Evolutionary conservation across 2,113 vertebrate genomes (phyloP), one percentile per base, ranked within the genome.

Genomic region (Synodontis membranacea): DNA sequence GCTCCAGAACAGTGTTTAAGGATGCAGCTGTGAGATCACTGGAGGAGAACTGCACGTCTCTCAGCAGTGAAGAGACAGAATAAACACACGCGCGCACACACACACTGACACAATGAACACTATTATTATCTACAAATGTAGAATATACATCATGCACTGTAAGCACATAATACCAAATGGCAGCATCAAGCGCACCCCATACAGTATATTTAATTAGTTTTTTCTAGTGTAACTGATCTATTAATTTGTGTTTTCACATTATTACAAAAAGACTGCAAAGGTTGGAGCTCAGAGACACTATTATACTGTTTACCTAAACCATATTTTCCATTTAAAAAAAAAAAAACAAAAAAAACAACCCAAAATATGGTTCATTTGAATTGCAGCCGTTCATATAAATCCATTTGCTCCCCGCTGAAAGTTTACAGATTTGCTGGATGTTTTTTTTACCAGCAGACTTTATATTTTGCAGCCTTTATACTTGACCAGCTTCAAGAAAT

Each of bases 11-110:
- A 82, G 0, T 91, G 93, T 81, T 89, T 94, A 89, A 92, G 88
- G 39, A 94, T 94, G 93, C 93, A 94, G 91, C 93, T 94, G 86
- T 95, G 92, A 95, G 88, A 87, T 82, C 84, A 50, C 17, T 1
- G 34, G 70, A 90, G 80, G 56, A 90, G 74, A 88, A 89, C 84
- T 66, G 80, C 56, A 82, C 79, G 60, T 89, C 79, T 28, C 17
- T 88, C 84, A 88, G 86, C 90, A 82, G 52, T 44, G 88, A 90
- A 62, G 84, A 91, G n/a, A 87, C 86, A 46, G 50, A 91, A 39
- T 79, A 42, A 88, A 76, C 75, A 83, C 48, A 75, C 25, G 62
- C 46, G 72, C 50, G 34, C 34, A 39, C 46, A 86, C 50, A 46
- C 17, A 39, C 17, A 68, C 66, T 50, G 62, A 62, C 74, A 68